Percentiles rank a stretch among this genome's conserved stretches.
These are phyloP conservation scores for Mylabris sibirica DNA, from an alignment of 2,888 invertebrate species.

Conservation along the genomic window DNA sequence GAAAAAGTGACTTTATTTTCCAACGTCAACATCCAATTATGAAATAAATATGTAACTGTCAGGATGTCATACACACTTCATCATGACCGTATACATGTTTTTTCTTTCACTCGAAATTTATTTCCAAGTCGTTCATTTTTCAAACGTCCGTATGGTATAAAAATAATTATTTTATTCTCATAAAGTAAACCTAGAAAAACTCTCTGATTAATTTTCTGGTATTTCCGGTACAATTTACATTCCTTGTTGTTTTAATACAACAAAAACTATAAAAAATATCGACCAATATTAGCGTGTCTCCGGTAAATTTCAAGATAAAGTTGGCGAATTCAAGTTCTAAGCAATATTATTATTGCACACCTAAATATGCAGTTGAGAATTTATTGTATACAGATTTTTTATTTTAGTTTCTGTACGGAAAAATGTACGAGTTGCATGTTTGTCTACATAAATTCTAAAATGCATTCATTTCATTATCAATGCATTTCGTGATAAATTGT, in stretches of 20 bases:
- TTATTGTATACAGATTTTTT: background rate
- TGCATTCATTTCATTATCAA: constrained; percentile 5
- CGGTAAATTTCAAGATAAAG: background rate
- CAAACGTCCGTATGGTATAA: background rate
- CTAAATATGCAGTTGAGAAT: background rate
- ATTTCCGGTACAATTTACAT: background rate
- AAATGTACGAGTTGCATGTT: background rate
- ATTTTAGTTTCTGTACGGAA: background rate
- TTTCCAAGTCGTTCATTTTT: background rate
- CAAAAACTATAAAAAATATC: background rate
- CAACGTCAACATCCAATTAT: constrained; percentile 8
- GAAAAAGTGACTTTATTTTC: background rate
- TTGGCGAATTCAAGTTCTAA: background rate
- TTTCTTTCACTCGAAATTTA: background rate
- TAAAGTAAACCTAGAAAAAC: no score
- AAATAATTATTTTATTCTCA: background rate
- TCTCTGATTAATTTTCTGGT: no score
- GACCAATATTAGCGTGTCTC: constrained; percentile 2
- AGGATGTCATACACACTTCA: constrained; percentile 3
- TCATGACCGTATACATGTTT: background rate
- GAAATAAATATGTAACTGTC: constrained; percentile 3
- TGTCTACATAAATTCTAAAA: constrained; percentile 7
- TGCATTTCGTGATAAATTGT: constrained; percentile 7
- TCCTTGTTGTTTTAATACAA: background rate
- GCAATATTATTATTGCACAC: background rate